Percentiles rank a stretch among this genome's conserved stretches.
phyloP scores from a whole-genome alignment of 2,888 invertebrate species.

The Epinotia ramella region DNA sequence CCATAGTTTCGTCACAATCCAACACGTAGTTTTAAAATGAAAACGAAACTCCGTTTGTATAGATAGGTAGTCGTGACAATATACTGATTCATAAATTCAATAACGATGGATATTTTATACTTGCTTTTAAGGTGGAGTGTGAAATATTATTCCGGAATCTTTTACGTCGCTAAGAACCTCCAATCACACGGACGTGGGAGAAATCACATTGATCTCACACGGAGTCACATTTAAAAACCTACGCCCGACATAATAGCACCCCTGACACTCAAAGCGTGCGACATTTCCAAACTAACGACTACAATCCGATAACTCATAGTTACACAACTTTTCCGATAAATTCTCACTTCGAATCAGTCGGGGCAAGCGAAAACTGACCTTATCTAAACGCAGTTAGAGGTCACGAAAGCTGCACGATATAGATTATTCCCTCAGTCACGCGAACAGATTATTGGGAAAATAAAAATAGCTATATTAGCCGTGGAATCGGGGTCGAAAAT shows the following conservation, averaged over 20 bases:
- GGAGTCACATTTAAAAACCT: conserved; percentile 7
- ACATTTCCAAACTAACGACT: conserved; percentile 62
- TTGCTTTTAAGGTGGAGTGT: neutral
- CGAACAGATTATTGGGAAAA: conserved; percentile 66
- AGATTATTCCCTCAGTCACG: conserved; percentile 60
- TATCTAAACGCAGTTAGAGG: conserved; percentile 51
- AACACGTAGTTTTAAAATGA: too few relatives aligned
- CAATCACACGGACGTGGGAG: neutral
- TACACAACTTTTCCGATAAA: conserved; percentile 57
- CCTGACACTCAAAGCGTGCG: conserved; percentile 62
- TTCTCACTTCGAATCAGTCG: conserved; percentile 45
- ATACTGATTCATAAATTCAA: too few relatives aligned
- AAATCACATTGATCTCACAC: neutral
- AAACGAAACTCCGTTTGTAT: too few relatives aligned
- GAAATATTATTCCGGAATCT: neutral
- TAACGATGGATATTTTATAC: too few relatives aligned
- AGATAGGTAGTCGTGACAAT: too few relatives aligned
- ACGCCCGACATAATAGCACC: conserved; percentile 4
- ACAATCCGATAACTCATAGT: conserved; percentile 48
- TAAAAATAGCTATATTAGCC: conserved; percentile 73
- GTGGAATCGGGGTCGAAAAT: conserved; percentile 63
- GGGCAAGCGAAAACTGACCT: conserved; percentile 51
- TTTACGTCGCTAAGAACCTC: neutral
- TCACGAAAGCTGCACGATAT: conserved; percentile 44
- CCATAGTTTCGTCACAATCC: too few relatives aligned